These are phyloP conservation scores for Calidris pygmaea DNA, from an alignment of 2,113 vertebrate species.

Conservation along the genomic window DNA sequence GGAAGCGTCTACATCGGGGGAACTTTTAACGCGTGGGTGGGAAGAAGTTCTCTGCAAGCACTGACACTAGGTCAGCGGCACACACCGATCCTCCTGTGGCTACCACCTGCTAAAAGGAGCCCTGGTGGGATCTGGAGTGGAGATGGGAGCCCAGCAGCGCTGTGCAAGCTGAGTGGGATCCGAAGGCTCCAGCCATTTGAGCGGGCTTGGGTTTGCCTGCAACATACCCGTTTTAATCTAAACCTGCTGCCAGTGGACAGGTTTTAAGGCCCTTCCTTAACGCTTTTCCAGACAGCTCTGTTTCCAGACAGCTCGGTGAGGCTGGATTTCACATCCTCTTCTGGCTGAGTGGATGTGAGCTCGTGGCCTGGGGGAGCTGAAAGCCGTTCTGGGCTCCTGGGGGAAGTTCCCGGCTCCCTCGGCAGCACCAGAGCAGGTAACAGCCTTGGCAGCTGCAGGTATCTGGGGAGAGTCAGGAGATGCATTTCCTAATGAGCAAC, in stretches of 20 bases:
- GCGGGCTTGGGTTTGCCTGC: neutral
- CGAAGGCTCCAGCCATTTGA: accelerated
- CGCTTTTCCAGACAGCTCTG: slow-evolving; percentile 26
- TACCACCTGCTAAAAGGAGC: neutral
- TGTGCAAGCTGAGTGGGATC: neutral
- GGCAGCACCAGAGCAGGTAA: neutral
- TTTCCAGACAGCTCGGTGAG: slow-evolving; percentile 10
- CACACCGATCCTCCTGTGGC: neutral
- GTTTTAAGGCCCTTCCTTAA: slow-evolving; percentile 9
- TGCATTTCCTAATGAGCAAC: neutral
- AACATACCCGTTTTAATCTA: slow-evolving; percentile 41
- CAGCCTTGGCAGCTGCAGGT: neutral
- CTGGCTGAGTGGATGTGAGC: neutral
- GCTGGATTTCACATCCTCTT: slow-evolving; percentile 37
- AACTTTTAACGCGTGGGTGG: neutral
- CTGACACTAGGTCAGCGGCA: neutral
- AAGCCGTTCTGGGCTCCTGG: accelerated
- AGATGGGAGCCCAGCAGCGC: neutral
- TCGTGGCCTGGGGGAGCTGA: neutral
- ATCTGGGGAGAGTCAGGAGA: neutral
- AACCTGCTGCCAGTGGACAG: slow-evolving; percentile 13
- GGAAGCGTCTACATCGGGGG: neutral
- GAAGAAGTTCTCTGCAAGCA: neutral
- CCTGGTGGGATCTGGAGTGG: neutral
- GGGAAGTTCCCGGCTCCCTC: neutral